Conservation (phyloP, 2,113 vertebrate genomes). For the Dipodomys merriami region DNA sequence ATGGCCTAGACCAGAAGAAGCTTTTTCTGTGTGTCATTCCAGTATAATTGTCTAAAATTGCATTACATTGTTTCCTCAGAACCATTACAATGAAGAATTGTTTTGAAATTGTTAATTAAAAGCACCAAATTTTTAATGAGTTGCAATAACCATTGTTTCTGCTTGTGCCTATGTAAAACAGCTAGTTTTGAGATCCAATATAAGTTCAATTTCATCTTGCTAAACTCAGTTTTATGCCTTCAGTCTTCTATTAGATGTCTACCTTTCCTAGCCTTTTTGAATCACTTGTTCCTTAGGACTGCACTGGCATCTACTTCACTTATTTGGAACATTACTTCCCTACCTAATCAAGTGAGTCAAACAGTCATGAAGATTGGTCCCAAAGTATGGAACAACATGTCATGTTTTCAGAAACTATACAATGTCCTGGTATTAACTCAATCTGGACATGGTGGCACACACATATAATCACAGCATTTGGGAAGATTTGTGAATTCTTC, state of each 20-base stretch:
- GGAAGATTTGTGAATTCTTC: too few relatives aligned
- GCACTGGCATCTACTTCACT: neutral
- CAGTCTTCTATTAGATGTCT: conserved; percentile 4
- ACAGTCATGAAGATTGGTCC: conserved; percentile 13
- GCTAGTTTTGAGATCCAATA: neutral
- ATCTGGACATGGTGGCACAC: neutral
- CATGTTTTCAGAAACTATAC: neutral
- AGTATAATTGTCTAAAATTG: neutral
- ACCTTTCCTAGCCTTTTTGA: neutral
- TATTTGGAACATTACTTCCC: neutral
- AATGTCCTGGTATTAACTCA: neutral
- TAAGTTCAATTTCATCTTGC: conserved; percentile 19
- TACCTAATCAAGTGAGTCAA: neutral
- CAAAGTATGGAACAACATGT: neutral
- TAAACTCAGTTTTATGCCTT: neutral
- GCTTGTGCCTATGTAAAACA: neutral
- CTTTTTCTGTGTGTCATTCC: neutral
- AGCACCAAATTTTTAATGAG: neutral
- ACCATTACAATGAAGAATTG: neutral
- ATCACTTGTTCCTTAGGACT: neutral
- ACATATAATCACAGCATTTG: neutral
- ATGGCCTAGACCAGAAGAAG: neutral
- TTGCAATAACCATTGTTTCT: neutral
- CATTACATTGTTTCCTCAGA: neutral
- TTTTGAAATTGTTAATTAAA: conserved; percentile 31